Evolutionary conservation across 2,113 vertebrate genomes (phyloP), one percentile per base, ranked within the genome.

Genomic region (Galeopterus variegatus): DNA sequence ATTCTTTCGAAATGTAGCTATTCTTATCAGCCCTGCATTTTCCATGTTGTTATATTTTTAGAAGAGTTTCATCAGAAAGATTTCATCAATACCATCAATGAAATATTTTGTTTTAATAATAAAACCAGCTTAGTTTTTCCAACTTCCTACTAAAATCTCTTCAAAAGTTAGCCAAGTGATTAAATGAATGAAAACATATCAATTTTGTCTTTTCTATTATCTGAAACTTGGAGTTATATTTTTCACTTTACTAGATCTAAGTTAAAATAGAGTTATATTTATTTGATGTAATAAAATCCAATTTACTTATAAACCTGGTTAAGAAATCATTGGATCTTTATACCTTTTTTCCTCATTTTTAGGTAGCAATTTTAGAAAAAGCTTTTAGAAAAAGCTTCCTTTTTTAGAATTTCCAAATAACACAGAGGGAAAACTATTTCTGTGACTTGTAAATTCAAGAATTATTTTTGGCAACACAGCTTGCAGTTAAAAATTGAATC

Each of bases 371-470:
- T 94, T 93, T 54, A 90, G 52, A 36, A 79, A 93, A 77, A 94
- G 4, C 17, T 91, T 84, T 93, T 54, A 90, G 52, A 36, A 79
- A 93, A 77, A 94, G 4, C 17, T 91, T 84, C 70, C 19, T 82
- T 54, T 60, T 95, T 93, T 95, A 96, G 80, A 94, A 56, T 83
- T 94, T 94, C 33, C 26, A 88, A 96, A 90, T 95, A 88, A 92
- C 73, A 81, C 31, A 50, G 33, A 93, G 36, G 18, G 45, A 97
- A 87, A 93, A 92, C 69, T 92, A 62, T 88, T 97, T 87, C 79
- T 92, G 85, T 67, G 23, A 95, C 69, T 94, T 97, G 82, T 84
- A 97, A 96, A 95, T 95, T 96, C 64, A 97, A 92, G 77, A 41
- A 80, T 75, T 97, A 97, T 94, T 97, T 96, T 93, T 94, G 87